Base-by-base conservation (phyloP, 2,888 invertebrate genomes). In the Heliconius ethilla region DNA sequence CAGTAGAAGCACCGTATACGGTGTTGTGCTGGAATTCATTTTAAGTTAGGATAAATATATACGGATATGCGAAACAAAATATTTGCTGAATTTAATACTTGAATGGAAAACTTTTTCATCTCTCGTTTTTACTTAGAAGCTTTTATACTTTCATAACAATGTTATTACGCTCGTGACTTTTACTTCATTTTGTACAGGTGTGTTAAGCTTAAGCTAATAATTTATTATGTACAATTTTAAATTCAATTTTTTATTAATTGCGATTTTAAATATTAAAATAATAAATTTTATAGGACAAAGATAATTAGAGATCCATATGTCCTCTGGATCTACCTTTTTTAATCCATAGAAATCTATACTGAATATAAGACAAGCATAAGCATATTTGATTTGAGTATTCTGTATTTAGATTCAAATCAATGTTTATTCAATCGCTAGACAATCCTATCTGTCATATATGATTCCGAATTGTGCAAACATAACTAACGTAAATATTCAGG, bases 41-140 rank as follows among this genome's bases (percentile, higher is more conserved):
- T 29, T 55, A 70, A 55, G 29, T 70, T 70, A 70, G n/a, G 33
- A 33, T 55, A 72, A 72, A 59, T 72, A 72, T 70, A 55, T 15
- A 72, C n/a, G 70, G 55, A 59, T 72, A 72, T 59, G 33, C n/a
- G 70, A 55, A 72, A n/a, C 55, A 33, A 72, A 72, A 72, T 72
- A 72, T 59, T 72, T 59, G 70, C 55, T 55, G n/a, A 72, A 72
- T 72, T 72, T 72, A 72, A 72, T 72, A 59, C 55, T 72, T 55
- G n/a, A 72, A 72, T 72, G 59, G 55, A n/a, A 59, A 72, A 72
- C 70, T 72, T 72, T 72, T 70, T 59, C 55, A 72, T 72, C 70
- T 33, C 70, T 55, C 55, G 70, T 33, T 72, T 72, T 72, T 33
- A 59, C 70, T 72, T 72, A 72, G 70, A 72, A 72, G 55, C 70